Evolutionary conservation across 2,888 invertebrate species (phyloP), one percentile per base, ranked within the genome.

Genomic region (Leistus spinibarbis): DNA sequence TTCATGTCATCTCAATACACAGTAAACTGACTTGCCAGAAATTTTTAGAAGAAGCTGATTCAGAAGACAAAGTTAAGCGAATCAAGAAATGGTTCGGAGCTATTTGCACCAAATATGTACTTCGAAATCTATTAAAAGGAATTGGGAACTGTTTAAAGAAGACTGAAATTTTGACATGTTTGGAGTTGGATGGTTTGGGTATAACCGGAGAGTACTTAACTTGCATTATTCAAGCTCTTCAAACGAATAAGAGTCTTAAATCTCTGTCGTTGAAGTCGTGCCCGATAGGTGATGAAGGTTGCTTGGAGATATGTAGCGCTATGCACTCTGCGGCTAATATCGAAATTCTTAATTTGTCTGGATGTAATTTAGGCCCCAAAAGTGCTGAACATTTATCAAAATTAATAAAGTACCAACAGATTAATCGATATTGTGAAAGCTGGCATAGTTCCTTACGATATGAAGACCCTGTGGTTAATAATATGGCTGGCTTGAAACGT

Each of bases 371-470:
- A 10, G 90, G 90, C 0, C 81, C 88, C 0, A 85, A 88, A 27
- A 92, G 93, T 19, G 93, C 92, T 0, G 85, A 88, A 0, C 87
- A 89, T 69, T 86, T 95, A 54, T 91, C 91, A 0, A 90, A 91
- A 78, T 86, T 92, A 80, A 87, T 93, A 54, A 92, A 91, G 78
- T 83, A 81, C 73, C 86, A 86, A 79, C 86, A 86, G 79, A 84
- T 86, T 57, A 85, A 90, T 75, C 89, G 94, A 70, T 94, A 92
- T 82, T 92, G 93, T 78, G 93, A 95, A 82, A 92, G 92, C 77
- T 95, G 95, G 95, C 91, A 92, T 77, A 91, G 92, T 79, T 93
- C 94, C 5, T 83, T 95, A 70, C n/a, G 68, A n/a, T 94, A 94
- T 82, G 89, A 92, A 16, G 87, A 91, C 64, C 93, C 94, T 0